phyloP scores from a whole-genome alignment of 2,888 invertebrate species.

The Microctonus aethiopoides region DNA sequence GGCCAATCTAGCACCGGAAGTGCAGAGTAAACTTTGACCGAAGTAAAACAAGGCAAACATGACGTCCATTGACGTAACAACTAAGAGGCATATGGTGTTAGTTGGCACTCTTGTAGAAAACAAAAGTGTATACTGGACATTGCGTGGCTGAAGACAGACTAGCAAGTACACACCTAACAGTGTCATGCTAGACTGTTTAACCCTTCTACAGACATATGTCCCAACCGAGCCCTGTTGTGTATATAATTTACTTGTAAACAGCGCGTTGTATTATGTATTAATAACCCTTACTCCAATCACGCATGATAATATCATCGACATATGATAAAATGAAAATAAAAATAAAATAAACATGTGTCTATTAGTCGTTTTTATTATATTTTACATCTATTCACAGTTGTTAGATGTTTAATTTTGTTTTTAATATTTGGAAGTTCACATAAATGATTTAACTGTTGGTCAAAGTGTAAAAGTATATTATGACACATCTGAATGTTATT shows the following conservation, averaged over 20 bases:
- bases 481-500: background rate
- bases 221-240: background rate
- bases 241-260: background rate
- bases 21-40: background rate
- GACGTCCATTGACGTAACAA: constrained; percentile 23
- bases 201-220: constrained; percentile 26
- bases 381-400: background rate
- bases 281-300: constrained; percentile 22
- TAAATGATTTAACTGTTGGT: background rate
- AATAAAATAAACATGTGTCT: background rate
- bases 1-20: constrained; percentile 6
- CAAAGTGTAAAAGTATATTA: background rate
- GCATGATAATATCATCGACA: background rate
- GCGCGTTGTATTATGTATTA: background rate
- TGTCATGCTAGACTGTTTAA: constrained; percentile 26
- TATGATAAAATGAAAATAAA: background rate
- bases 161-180: constrained; percentile 17
- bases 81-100: constrained; percentile 25
- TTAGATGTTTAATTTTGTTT: background rate
- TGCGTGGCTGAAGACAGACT: constrained; percentile 27
- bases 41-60: constrained; percentile 13
- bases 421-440: background rate
- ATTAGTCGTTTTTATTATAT: background rate
- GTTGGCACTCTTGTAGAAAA: constrained; percentile 12
- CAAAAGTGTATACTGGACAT: background rate